Evolutionary conservation across 2,888 invertebrate genomes (phyloP), one percentile per base, ranked within the genome.

Genomic region (Carabus problematicus): DNA sequence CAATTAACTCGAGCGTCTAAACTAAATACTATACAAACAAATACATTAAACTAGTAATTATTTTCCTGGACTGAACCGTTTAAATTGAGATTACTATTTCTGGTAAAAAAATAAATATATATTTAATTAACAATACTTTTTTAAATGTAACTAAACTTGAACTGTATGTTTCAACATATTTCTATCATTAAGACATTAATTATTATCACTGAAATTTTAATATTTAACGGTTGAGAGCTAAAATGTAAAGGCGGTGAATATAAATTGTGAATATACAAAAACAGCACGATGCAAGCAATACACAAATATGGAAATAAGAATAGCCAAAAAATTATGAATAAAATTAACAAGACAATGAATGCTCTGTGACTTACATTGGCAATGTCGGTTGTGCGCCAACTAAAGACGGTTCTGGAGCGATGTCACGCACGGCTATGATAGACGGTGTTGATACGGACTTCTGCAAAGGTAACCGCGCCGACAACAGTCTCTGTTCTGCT

Each of bases 391-490:
- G 82, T 12, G 82, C 82, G 70, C 84, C 80, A 55, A 83, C 79
- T 19, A 52, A 11, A n/a, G 19, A 18, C 83, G 77, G 87, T 76
- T 88, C 87, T 73, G 86, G 86, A 64, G 83, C 85, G 74, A 87
- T 83, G 74, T 88, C 87, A 72, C 87, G 83, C 40, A 87, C 86
- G 41, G 92, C 91, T 60, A 94, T 91, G 72, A 95, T 95, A 74
- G 94, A 94, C 60, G 94, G 94, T 62, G 95, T 95, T 14, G 95
- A 95, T 70, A 95, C 91, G 61, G 94, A 94, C 84, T 95, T 95
- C 83, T 95, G 95, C 62, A 95, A 85, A 69, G 94, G 93, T 76
- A 94, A 85, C 18, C 93, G 86, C 63, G 88, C 87, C 73, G 86
- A 87, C 76, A 87, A 83, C 81, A 86, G 76, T 75, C 80, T 79